Base-by-base conservation (phyloP, 2,797 vertebrate species). In the Chaenodraco wilsoni region DNA sequence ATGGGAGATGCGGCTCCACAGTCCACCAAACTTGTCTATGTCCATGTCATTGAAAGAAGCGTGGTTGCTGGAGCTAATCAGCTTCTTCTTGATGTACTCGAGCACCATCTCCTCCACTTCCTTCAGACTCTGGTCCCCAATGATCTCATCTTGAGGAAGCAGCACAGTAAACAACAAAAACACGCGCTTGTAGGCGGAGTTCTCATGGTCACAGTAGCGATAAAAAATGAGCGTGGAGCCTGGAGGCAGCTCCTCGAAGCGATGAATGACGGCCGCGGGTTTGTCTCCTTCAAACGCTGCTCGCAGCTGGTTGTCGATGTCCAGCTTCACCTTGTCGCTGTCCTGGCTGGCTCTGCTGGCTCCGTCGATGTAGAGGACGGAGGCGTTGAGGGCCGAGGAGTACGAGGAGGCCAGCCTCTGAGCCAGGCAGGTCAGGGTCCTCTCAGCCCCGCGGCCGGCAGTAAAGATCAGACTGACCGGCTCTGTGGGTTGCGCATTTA, bases 1-100 rank as follows among this genome's bases (percentile, higher is more conserved):
- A 83, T 99, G 97, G 0, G 97, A 96, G 65, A 99, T 97, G 37
- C 97, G 95, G 83, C 97, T 98, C 98, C 97, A 99, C 17, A 99
- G 93, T 27, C 98, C 98, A 0, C 97, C 92, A 37, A 94, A 87
- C 70, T 98, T 97, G 83, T 99, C 95, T 0, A 81, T 69, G 72
- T 99, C 95, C 95, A 99, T 97, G 72, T 40, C 76, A 83, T 95
- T 79, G 5, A 95, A 95, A 60, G 85, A 86, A 0, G 66, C 33
- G 10, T 90, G 62, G 1, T 41, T 65, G 9, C 54, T 5, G 0
- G 84, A 55, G 50, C 48, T 45, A 65, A 95, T 93, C 72, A 98
- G 95, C 61, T 85, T 96, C 33, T 90, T 78, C 86, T 94, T 92
- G 5, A 98, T 81, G 61, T 96, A 93, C 68, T 97, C 95, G 0